Evolutionary conservation across 2,113 vertebrate genomes (phyloP), one percentile per base, ranked within the genome.

Genomic region (Patagioenas fasciata): DNA sequence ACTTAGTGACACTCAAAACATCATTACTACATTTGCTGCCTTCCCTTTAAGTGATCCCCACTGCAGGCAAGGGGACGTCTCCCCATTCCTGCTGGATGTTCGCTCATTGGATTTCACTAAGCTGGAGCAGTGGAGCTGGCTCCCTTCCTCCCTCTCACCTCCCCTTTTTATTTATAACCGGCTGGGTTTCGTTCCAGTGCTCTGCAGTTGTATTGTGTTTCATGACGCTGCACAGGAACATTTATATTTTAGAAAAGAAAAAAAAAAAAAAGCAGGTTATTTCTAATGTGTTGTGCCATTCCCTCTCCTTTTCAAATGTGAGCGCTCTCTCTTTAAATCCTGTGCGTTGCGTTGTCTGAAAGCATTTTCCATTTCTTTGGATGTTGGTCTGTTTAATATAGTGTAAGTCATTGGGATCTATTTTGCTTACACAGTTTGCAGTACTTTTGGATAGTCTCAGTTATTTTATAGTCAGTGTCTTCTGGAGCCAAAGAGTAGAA

Each of bases 401-500:
- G 78, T 96, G 61, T 50, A 93, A 88, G 64, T 95, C 47, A 40
- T 47, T 87, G 72, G 74, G 28, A 34, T 54, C 24, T 66, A 29
- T 91, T 94, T 90, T 84, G 89, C 74, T 95, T 92, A 29, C 4
- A 24, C 21, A 31, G 6, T 94, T 94, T 89, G 44, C 91, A 82
- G 61, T 91, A 31, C 58, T 81, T 95, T 97, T 91, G 81, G 78
- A 47, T 87, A 80, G n/a, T 47, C 58, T 85, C 51, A 38, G 72
- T 85, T 89, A 48, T 95, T 95, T 93, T 75, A 70, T 77, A 88
- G 79, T 94, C 75, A 57, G 23, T 82, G 67, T 57, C 78, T 94
- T 93, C 47, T 91, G 91, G 61, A 96, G 77, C 72, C 85, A 93
- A 93, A 81, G 51, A 85, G 62, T 64, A 70, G 72, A 79, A 84